A percentile compares a stretch with the other conserved stretches of the same genome.
phyloP scores from a whole-genome alignment of 92 coral and sea anemone genomes.

The Siderastrea siderea region DNA sequence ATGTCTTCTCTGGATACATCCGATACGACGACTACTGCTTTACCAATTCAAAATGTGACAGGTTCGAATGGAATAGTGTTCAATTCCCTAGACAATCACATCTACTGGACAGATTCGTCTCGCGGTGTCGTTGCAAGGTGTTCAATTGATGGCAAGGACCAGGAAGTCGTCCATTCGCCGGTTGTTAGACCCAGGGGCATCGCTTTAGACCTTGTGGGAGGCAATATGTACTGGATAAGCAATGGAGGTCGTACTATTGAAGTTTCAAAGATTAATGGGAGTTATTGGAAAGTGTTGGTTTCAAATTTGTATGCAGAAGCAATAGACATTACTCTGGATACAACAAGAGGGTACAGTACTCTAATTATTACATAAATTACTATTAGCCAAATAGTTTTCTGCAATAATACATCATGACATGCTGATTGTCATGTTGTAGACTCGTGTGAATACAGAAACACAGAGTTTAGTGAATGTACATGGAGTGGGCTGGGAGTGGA shows the following conservation, averaged over 20 bases:
- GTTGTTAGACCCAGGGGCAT: constrained; percentile 69
- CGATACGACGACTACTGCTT: not conserved
- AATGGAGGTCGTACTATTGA: constrained; percentile 55
- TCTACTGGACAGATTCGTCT: constrained; percentile 82
- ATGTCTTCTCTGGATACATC: not conserved
- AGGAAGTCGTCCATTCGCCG: constrained; percentile 40
- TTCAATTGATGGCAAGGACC: constrained; percentile 69
- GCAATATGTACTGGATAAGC: constrained; percentile 76
- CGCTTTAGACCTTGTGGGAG: constrained; percentile 70
- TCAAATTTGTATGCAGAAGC: constrained; percentile 46
- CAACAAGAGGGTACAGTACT: constrained; percentile 67
- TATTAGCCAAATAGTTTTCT: no score
- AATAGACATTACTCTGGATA: constrained; percentile 68
- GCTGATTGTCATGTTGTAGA: no score
- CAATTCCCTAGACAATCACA: constrained; percentile 71
- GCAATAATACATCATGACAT: no score
- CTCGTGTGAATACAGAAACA: no score
- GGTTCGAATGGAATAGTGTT: constrained; percentile 68
- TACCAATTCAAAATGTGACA: not conserved
- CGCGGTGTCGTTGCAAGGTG: constrained; percentile 63
- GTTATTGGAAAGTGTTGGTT: constrained; percentile 57
- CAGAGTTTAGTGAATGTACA: no score
- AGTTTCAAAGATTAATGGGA: constrained; percentile 69
- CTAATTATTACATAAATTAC: no score
- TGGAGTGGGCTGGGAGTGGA: no score